A percentile compares a stretch with the other conserved stretches of the same genome.
Evolutionary conservation across 1,140 invertebrate species (phyloP).

Genomic region (Bacillus rossius): DNA sequence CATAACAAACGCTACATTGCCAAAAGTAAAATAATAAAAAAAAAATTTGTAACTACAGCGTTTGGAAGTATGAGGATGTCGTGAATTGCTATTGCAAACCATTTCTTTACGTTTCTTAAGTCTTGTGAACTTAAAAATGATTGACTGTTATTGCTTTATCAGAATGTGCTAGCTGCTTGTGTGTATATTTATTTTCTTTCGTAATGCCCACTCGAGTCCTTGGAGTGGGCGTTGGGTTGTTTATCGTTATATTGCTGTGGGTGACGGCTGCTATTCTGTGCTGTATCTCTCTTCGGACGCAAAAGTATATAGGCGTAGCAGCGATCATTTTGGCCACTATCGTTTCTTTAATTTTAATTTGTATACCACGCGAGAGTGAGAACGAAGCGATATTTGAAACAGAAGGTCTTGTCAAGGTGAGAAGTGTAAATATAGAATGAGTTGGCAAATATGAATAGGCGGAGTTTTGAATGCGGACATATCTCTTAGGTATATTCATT

Average conservation of each 20-base stretch:
- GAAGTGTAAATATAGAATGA: conserved; percentile 31
- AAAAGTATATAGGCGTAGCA: conserved; percentile 48
- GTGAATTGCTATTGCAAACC: too few relatives aligned
- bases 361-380: conserved; percentile 42
- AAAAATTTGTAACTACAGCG: too few relatives aligned
- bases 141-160: neutral
- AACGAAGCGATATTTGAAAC: neutral
- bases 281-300: conserved; percentile 47
- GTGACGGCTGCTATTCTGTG: conserved; percentile 47
- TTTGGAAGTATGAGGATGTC: too few relatives aligned
- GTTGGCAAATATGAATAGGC: conserved; percentile 11
- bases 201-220: conserved; percentile 45
- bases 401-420: conserved; percentile 27
- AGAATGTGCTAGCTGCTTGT: too few relatives aligned
- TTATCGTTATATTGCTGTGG: conserved; percentile 51
- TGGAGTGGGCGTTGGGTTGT: conserved; percentile 48
- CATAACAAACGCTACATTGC: too few relatives aligned
- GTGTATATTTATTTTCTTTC: neutral
- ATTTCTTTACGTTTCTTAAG: too few relatives aligned
- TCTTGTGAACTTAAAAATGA: neutral
- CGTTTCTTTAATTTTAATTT: conserved; percentile 47
- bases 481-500: too few relatives aligned
- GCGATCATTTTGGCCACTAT: conserved; percentile 41
- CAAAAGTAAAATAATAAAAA: too few relatives aligned
- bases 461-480: neutral